Base-by-base conservation (phyloP, 2,113 vertebrate species). In the Rhinoderma darwinii region DNA sequence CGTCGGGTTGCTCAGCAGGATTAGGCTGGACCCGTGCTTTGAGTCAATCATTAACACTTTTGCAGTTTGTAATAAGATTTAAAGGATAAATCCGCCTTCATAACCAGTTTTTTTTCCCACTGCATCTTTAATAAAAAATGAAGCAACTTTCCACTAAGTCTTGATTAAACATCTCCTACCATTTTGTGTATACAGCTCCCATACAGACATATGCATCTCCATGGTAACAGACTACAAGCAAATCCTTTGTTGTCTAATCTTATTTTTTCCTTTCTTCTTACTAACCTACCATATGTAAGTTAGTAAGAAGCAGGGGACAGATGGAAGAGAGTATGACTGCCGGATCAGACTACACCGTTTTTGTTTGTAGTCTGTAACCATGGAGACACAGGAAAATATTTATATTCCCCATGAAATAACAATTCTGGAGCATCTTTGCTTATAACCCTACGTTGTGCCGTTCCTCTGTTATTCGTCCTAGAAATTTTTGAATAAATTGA, bases 301-400 rank as follows among this genome's bases (percentile, higher is more conserved):
- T 20, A 25, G 18, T 56, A 56, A 56, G 20, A 56, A 25, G 18
- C 25, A 22, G 20, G 22, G 22, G 54, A 56, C 20, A 56, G 54
- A n/a, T 22, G 54, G 54, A 56, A 22, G 54, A 22, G 25, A 56
- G 18, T 56, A 56, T n/a, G 25, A n/a, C 25, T n/a, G 2, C 25
- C 10, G 5, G 56, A 61, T n/a, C 25, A 27, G 56, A n/a, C 56
- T 61, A 61, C 56, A 59, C 11, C 10, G 22, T 15, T 22, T n/a
- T n/a, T n/a, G 5, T 59, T n/a, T 59, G 22, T 59, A 61, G 6
- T n/a, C 14, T 17, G 27, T 66, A 1, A 32, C 63, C 11, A 66
- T 66, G 63, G 63, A 66, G 63, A 66, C 63, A 61, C 56, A 66
- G n/a, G n/a, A n/a, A n/a, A n/a, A n/a, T n/a, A n/a, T n/a, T n/a